Base-by-base conservation (phyloP, 2,797 vertebrate species). In the Micromesistius poutassou region DNA sequence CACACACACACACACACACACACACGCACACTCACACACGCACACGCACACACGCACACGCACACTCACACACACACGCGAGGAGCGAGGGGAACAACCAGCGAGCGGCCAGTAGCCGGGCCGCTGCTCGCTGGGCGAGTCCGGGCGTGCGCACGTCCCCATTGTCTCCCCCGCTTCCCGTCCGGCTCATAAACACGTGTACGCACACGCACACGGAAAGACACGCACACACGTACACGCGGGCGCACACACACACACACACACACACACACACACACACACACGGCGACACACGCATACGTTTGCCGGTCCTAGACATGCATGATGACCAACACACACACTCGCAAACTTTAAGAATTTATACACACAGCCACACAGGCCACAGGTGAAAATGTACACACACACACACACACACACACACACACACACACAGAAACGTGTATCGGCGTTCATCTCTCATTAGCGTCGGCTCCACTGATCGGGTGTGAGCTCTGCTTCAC, bases 101-200 rank as follows among this genome's bases (percentile, higher is more conserved):
- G 78, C 85, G 81, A 85, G 84, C 83, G 50, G 73, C 40, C 74
- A 22, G 19, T 66, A 76, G 55, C 78, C 82, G 33, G 7, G 50
- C 1, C 36, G 76, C 55, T n/a, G 55, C 55, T 25, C 5, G 22
- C 22, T 3, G 55, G n/a, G 76, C 83, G n/a, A 85, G 90, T 30
- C 2, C 4, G 77, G 71, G 87, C 90, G 19, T 71, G 89, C 36
- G 1, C 30, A 75, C 80, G 79, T 85, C 84, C 36, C 77, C 78
- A 83, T 88, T 88, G 86, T 85, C 71, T 85, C 42, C 76, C 38
- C 77, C 70, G 5, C 25, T 77, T 82, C 35, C 78, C 76, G 81
- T 70, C 36, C 62, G 7, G 74, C 19, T 40, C 68, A 75, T 22
- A 31, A 72, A 75, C 74, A 62, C 46, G 38, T 68, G 40, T 36